Conservation (phyloP, 2,888 invertebrate species). For the Luperina testacea region DNA sequence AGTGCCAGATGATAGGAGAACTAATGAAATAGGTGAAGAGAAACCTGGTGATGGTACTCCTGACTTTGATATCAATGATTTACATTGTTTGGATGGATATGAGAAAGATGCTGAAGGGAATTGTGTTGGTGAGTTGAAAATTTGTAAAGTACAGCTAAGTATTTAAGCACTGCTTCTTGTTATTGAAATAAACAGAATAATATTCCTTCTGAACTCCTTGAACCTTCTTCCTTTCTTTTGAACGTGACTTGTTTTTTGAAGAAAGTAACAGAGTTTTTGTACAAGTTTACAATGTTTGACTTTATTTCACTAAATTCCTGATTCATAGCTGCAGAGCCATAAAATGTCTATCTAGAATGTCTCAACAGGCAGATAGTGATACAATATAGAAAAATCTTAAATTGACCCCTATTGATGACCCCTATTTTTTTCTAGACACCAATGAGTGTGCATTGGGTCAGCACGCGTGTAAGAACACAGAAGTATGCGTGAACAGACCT, state of each 20-base stretch:
- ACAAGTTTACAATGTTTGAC: not conserved
- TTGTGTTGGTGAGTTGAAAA: slow-evolving; percentile 88
- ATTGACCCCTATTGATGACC: not conserved
- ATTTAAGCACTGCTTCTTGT: not conserved
- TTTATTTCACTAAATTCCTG: not conserved
- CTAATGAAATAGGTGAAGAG: slow-evolving; percentile 66
- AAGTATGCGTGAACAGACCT: slow-evolving; percentile 80
- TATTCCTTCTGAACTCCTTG: not conserved
- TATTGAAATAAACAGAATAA: not conserved
- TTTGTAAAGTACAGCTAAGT: no score
- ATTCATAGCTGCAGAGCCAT: not conserved
- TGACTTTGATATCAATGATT: slow-evolving; percentile 71
- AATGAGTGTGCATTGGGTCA: slow-evolving; percentile 92
- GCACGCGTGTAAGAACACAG: slow-evolving; percentile 73
- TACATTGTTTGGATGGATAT: slow-evolving; percentile 89
- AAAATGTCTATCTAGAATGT: not conserved
- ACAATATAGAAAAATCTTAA: not conserved
- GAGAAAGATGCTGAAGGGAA: slow-evolving; percentile 88
- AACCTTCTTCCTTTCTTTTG: not conserved
- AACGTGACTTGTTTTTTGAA: not conserved
- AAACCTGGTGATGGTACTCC: slow-evolving; percentile 62
- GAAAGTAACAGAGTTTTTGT: not conserved
- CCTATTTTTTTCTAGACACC: slow-evolving; percentile 89
- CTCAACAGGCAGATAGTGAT: not conserved
- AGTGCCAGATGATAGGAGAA: slow-evolving; percentile 59